Base-by-base conservation (phyloP, 1,140 invertebrate species). In the Trachymyrmex septentrionalis region DNA sequence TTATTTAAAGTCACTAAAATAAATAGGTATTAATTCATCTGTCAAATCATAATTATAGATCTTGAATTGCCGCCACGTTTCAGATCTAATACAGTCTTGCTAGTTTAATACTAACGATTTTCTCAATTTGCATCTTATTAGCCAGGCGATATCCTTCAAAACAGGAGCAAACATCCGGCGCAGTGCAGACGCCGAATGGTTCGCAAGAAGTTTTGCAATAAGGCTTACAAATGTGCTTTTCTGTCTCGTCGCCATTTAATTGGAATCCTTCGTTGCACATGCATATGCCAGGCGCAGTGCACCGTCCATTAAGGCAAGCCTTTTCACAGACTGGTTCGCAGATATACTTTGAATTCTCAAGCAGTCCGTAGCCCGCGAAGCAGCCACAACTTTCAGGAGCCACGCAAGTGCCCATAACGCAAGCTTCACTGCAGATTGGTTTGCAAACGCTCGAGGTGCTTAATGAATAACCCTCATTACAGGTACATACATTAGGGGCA, bases 131-230 rank as follows among this genome's bases (percentile, higher is more conserved):
- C 5, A 16, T 55, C 16, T 21, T 57, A 24, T 82, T 16, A 24
- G 5, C n/a, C 53, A 61, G 21, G 0, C 19, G 50, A 78, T 90
- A 93, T 61, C 92, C 92, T 6, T 55, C 30, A 14, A 91, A 87
- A 38, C 93, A 95, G 0, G 72, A 67, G 53, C 94, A 95, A 16
- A 27, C 55, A 44, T 93, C 88, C 1, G 93, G 89, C 1, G 86
- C 80, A 6, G 85, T 77, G 55, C 94, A 95, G 16, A 53, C 66
- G 4, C 92, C 92, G 21, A 78, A 86, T 0, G 87, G 87, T 21
- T 82, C 55, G 85, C 90, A 91, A 9, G 82, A 14, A 7, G 30
- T 64, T 19, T 88, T 48, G 59, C 90, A 91, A 12, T 63, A 16
- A 27, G 80, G 80, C 10, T 64, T 21, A 12, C 86, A 87, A 66